A percentile compares a stretch with the other conserved stretches of the same genome.
These are phyloP conservation scores for Octonoba sinensis DNA, from an alignment of 2,888 invertebrate species.

Conservation along the genomic window DNA sequence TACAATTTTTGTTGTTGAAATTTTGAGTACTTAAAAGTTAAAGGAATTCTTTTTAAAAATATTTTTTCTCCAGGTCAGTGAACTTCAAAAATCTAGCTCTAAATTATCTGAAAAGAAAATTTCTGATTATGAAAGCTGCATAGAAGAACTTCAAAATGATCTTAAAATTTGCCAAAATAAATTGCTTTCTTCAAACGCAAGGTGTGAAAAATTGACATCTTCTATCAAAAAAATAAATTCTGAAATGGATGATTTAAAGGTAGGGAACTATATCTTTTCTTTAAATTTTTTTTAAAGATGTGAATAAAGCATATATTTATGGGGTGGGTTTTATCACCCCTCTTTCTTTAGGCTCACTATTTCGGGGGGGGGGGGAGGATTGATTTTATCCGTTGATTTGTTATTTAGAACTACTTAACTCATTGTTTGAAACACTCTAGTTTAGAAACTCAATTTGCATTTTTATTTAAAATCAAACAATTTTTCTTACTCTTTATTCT, in stretches of 20 bases:
- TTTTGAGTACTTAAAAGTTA: background rate
- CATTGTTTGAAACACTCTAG: too few relatives aligned
- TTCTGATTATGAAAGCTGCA: constrained; percentile 68
- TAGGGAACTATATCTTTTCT: constrained; percentile 68
- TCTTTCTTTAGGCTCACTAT: too few relatives aligned
- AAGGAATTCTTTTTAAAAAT: background rate
- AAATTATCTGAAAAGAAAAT: constrained; percentile 65
- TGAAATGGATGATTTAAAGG: constrained; percentile 81
- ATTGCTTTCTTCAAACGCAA: constrained; percentile 78
- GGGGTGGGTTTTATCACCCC: too few relatives aligned
- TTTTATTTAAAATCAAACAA: too few relatives aligned
- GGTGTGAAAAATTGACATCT: constrained; percentile 77
- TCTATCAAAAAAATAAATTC: constrained; percentile 79
- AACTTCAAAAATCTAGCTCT: constrained; percentile 73
- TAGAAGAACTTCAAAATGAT: constrained; percentile 76
- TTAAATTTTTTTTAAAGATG: too few relatives aligned
- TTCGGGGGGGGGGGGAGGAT: too few relatives aligned
- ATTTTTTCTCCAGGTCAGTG: constrained; percentile 71
- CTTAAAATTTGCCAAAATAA: constrained; percentile 78
- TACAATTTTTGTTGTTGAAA: background rate
- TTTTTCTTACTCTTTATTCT: too few relatives aligned
- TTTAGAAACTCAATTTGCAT: too few relatives aligned
- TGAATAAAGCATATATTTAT: too few relatives aligned
- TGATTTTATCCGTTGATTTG: too few relatives aligned
- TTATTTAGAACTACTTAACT: too few relatives aligned